Base-by-base conservation (phyloP, 1,140 invertebrate species). In the Phortica variegata region DNA sequence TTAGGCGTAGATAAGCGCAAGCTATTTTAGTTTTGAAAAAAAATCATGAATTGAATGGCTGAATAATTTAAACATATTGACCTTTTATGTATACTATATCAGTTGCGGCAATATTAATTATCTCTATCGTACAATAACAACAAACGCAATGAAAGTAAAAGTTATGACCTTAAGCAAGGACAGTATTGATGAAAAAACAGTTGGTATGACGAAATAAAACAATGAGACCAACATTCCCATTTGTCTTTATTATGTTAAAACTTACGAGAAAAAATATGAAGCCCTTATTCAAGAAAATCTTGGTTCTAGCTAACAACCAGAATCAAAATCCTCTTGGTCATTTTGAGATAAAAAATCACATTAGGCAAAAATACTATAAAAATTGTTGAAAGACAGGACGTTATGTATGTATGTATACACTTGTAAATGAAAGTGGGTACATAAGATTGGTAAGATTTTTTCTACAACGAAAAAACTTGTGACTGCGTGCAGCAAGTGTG, bases 1-100 rank as follows among this genome's bases (percentile, higher is more conserved):
- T 86, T 80, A 23, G 89, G 88, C 6, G 90, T 93, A 10, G 79
- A 58, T 18, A 96, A 60, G 32, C 78, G 83, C 32, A 90, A 76
- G 75, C 91, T 93, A 75, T 60, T 40, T 52, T 53, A 43, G 75
- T 60, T 40, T 52, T 53, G 43, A 31, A 52, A 37, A 51, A 37
- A 20, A 42, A 49, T 43, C 38, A 38, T 44, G 52, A 54, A 54
- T 42, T 39, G 18, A 23, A 32, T 45, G 16, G 3, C 18, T 19
- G 4, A 18, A 37, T 52, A 48, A n/a, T n/a, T 48, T 52, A 58
- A 56, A 47, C 52, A 29, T 4, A 48, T 68, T 60, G 54, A 68
- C 63, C 65, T 68, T 41, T 16, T 32, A 37, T n/a, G 43, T 41
- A n/a, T n/a, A n/a, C n/a, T n/a, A n/a, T n/a, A n/a, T n/a, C n/a